These are phyloP conservation scores for Parauchenoglanis ngamensis DNA, from an alignment of 2,797 vertebrate genomes.

Conservation along the genomic window DNA sequence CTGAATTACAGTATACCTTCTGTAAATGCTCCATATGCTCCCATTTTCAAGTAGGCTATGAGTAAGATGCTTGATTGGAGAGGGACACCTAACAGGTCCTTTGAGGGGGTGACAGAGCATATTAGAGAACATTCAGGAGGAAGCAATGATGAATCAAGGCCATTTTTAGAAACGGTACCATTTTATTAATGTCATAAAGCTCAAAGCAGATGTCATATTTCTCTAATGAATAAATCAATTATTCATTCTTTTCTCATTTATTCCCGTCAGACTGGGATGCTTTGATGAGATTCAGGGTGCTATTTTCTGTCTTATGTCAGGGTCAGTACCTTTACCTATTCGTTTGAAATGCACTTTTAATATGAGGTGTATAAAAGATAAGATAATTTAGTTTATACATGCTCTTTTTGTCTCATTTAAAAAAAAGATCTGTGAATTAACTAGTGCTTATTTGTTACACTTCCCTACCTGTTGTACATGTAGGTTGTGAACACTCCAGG, in stretches of 20 bases:
- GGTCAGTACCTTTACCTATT: conserved; percentile 53
- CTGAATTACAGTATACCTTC: neutral
- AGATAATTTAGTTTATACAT: neutral
- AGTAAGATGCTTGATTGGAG: neutral
- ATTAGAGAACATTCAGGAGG: conserved; percentile 19
- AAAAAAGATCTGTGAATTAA: neutral
- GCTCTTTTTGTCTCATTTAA: neutral
- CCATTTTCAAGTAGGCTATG: neutral
- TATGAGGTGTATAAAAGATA: neutral
- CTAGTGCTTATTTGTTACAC: neutral
- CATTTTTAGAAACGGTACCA: conserved; percentile 70
- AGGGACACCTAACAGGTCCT: conserved; percentile 32
- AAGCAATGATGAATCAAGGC: conserved; percentile 67
- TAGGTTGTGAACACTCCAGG: neutral
- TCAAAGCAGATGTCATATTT: conserved; percentile 63
- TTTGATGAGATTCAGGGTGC: conserved; percentile 57
- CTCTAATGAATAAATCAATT: conserved; percentile 77
- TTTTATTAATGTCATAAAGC: conserved; percentile 67
- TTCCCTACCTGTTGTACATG: neutral
- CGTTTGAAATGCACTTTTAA: neutral
- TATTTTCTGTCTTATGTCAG: conserved; percentile 27
- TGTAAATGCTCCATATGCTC: neutral
- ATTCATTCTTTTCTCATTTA: conserved; percentile 67
- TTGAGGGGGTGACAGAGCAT: neutral
- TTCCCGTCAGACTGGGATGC: conserved; percentile 63